Evolutionary conservation across 2,888 invertebrate genomes (phyloP).

Genomic region (Cryptocephalus primarius): DNA sequence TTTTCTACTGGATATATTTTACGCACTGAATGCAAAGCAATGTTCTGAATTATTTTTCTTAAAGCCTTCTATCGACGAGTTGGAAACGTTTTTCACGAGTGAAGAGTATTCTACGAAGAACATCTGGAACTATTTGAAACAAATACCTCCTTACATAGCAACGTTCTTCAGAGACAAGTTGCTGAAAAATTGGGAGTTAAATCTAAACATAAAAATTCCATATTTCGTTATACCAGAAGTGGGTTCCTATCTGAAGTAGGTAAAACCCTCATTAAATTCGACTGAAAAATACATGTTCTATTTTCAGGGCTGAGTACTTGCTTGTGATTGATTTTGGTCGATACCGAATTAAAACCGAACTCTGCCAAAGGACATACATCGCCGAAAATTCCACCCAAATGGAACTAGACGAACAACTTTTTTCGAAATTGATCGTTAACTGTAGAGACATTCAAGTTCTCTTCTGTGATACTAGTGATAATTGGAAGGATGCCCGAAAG

Average conservation of each 20-base stretch:
- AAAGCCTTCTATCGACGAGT: slow-evolving; percentile 23
- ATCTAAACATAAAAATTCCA: slow-evolving; percentile 64
- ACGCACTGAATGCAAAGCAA: no score
- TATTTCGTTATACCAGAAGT: slow-evolving; percentile 66
- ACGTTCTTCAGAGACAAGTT: slow-evolving; percentile 22
- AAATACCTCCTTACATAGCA: slow-evolving; percentile 15
- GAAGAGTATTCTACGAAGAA: slow-evolving; percentile 11
- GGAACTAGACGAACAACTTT: slow-evolving; percentile 70
- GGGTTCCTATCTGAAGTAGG: slow-evolving; percentile 56
- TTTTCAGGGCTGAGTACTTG: slow-evolving; percentile 53
- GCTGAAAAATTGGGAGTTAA: slow-evolving; percentile 39
- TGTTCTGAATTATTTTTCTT: slow-evolving; percentile 1
- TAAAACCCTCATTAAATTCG: slow-evolving; percentile 27
- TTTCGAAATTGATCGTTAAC: slow-evolving; percentile 62
- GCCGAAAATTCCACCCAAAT: slow-evolving; percentile 70
- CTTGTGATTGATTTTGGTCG: slow-evolving; percentile 64
- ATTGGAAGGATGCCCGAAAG: slow-evolving; percentile 62
- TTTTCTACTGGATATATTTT: no score
- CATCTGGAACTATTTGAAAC: slow-evolving; percentile 11
- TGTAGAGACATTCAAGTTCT: slow-evolving; percentile 56
- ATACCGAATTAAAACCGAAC: slow-evolving; percentile 56
- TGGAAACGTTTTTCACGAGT: slow-evolving; percentile 17
- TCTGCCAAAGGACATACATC: slow-evolving; percentile 55
- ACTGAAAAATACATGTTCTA: not conserved
- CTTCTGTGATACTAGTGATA: slow-evolving; percentile 51